Evolutionary conservation across 2,113 vertebrate species (phyloP).

Genomic region (Galeopterus variegatus): DNA sequence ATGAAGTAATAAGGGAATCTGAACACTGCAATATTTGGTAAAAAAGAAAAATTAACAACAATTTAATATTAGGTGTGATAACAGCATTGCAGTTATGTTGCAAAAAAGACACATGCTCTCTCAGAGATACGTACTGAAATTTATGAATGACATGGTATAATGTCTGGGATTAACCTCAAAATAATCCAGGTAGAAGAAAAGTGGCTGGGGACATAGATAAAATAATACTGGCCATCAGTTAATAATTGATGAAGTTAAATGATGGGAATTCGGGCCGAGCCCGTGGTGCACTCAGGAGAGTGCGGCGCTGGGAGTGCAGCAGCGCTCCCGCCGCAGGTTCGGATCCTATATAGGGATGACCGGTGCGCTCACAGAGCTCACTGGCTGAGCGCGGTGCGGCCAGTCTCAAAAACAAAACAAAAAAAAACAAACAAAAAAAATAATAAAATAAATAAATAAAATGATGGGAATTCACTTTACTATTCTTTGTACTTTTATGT

Average conservation of each 20-base stretch:
- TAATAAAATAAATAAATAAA: too few relatives aligned
- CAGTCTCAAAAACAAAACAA: too few relatives aligned
- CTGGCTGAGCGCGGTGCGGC: too few relatives aligned
- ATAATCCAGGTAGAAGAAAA: background rate
- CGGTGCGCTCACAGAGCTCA: too few relatives aligned
- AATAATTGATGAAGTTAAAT: background rate
- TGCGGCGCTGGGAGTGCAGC: too few relatives aligned
- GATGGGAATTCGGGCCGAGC: too few relatives aligned
- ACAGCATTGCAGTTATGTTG: background rate
- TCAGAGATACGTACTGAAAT: background rate
- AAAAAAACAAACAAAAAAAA: too few relatives aligned
- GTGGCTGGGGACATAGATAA: background rate
- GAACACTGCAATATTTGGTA: background rate
- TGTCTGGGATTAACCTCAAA: background rate
- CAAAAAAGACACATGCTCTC: background rate
- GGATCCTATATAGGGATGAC: too few relatives aligned
- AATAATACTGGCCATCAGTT: background rate
- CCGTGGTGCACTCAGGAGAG: too few relatives aligned
- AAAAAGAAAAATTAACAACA: background rate
- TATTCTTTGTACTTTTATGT: background rate
- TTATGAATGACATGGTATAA: constrained; percentile 7
- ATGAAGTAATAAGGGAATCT: background rate
- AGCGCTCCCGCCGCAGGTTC: too few relatives aligned
- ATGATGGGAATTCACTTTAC: background rate
- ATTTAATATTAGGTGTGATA: background rate